phyloP scores from a whole-genome alignment of 2,113 vertebrate genomes.

The Felis catus region DNA sequence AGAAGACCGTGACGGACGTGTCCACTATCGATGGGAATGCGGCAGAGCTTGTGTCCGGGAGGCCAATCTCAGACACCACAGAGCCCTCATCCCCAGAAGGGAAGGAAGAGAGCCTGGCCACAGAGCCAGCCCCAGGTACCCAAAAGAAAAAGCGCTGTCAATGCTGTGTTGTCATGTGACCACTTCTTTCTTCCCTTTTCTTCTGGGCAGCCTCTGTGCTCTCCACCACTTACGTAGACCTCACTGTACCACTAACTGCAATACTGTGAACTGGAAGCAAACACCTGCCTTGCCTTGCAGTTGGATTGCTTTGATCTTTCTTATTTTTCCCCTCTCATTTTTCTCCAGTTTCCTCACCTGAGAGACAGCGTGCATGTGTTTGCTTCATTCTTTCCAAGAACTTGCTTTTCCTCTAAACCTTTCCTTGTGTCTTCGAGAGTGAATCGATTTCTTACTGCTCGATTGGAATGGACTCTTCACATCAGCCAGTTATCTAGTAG shows the following conservation, averaged over 20 bases:
- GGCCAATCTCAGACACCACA: constrained; percentile 92
- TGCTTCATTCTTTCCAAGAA: constrained; percentile 73
- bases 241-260: constrained; percentile 94
- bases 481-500: constrained; percentile 77
- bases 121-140: constrained; percentile 95
- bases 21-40: constrained; percentile 95
- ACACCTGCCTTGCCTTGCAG: constrained; percentile 88
- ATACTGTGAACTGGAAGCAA: constrained; percentile 90
- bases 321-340: constrained; percentile 58
- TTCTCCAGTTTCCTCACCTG: constrained; percentile 67
- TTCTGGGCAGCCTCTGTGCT: constrained; percentile 85
- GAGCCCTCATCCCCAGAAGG: constrained; percentile 96
- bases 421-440: constrained; percentile 81
- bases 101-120: constrained; percentile 93
- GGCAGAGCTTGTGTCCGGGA: constrained; percentile 95
- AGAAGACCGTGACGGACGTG: constrained; percentile 98
- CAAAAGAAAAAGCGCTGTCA: constrained; percentile 99
- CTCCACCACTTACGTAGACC: constrained; percentile 87
- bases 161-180: constrained; percentile 99
- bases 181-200: constrained; percentile 83
- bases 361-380: constrained; percentile 77
- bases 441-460: constrained; percentile 80
- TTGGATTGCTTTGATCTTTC: constrained; percentile 86
- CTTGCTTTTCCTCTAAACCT: constrained; percentile 75
- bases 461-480: constrained; percentile 81